A percentile compares a stretch with the other conserved stretches of the same genome.
phyloP scores from a whole-genome alignment of 1,140 invertebrate genomes.

The Drosophila pallidifrons region DNA sequence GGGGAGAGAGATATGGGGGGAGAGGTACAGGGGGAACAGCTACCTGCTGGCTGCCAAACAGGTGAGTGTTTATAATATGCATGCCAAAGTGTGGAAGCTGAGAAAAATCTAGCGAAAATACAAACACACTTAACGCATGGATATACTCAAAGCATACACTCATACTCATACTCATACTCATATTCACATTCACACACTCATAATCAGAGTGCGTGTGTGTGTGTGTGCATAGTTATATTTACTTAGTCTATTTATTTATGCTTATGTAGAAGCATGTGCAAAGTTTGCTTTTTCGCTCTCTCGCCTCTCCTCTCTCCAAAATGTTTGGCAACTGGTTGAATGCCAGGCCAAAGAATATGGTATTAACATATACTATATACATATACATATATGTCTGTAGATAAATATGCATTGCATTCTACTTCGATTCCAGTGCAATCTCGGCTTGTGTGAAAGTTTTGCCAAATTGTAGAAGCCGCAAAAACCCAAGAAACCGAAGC shows the following conservation, averaged over 20 bases:
- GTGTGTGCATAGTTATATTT: conserved; percentile 19
- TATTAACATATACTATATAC: neutral
- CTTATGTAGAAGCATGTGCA: conserved; percentile 14
- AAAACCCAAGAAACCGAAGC: conserved; percentile 10
- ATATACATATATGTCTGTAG: too few species aligned
- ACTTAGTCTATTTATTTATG: conserved; percentile 31
- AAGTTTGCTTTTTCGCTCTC: neutral
- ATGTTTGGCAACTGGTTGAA: conserved; percentile 5
- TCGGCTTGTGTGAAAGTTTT: conserved; percentile 19
- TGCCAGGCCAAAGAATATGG: conserved; percentile 4
- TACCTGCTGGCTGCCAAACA: conserved; percentile 60
- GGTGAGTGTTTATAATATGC: conserved; percentile 81
- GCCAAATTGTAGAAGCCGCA: conserved; percentile 53
- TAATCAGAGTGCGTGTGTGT: neutral
- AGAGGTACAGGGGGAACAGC: neutral
- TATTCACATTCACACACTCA: neutral
- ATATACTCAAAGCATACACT: neutral
- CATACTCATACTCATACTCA: neutral
- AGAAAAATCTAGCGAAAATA: conserved; percentile 48
- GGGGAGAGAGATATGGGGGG: neutral
- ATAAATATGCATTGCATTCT: too few species aligned
- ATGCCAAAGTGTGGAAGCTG: conserved; percentile 53
- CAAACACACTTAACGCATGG: conserved; percentile 14
- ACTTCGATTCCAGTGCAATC: conserved; percentile 17
- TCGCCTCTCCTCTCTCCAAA: neutral